These are phyloP conservation scores for Characodon lateralis DNA, from an alignment of 2,797 vertebrate species.

Conservation along the genomic window DNA sequence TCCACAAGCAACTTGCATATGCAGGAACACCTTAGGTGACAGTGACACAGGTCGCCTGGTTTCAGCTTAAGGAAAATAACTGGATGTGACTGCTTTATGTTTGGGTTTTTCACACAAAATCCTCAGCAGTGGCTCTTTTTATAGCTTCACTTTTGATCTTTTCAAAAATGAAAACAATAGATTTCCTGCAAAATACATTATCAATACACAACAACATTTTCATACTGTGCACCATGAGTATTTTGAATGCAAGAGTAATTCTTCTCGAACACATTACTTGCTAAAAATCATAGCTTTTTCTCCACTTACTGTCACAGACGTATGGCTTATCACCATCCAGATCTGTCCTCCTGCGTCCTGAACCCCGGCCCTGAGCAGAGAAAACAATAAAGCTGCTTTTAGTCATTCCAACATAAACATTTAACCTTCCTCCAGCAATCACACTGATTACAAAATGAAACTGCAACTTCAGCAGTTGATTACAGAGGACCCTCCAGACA, in stretches of 20 bases:
- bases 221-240: not conserved
- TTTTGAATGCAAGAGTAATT: not conserved
- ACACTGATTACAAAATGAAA: not conserved
- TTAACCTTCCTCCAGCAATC: not conserved
- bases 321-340: conserved; percentile 96
- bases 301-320: conserved; percentile 96
- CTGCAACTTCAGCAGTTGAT: not conserved
- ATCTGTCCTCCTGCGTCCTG: conserved; percentile 90
- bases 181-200: not conserved
- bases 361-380: conserved; percentile 88
- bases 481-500: not conserved
- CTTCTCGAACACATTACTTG: not conserved
- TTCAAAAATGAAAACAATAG: not conserved
- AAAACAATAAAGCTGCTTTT: conserved; percentile 6
- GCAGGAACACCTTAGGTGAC: conserved; percentile 29
- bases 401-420: not conserved
- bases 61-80: conserved; percentile 6
- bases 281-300: not conserved
- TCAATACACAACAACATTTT: not conserved
- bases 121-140: not conserved
- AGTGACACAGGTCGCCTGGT: conserved; percentile 28
- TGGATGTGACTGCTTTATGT: not conserved
- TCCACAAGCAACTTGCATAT: conserved; percentile 54
- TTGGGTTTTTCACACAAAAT: not conserved
- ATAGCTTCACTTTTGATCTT: not conserved